Conservation (phyloP, 2,113 vertebrate species). For the Hippopotamus amphibius region DNA sequence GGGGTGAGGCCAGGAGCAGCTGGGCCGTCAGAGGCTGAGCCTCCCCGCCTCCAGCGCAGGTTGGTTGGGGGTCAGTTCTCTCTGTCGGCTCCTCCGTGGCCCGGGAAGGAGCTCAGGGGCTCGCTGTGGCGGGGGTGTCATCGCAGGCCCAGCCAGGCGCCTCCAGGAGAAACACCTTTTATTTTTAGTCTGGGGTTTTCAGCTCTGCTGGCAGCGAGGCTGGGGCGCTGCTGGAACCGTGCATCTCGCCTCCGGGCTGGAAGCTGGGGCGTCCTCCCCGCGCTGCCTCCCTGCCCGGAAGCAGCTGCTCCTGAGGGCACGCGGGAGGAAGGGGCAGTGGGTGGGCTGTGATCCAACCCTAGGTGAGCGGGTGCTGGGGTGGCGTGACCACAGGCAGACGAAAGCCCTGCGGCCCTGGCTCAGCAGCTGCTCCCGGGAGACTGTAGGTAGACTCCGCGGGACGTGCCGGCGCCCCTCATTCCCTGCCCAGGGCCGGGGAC, state of each 20-base stretch:
- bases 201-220: neutral
- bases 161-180: neutral
- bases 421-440: neutral
- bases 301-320: neutral
- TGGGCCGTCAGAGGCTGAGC: neutral
- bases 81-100: fast-evolving
- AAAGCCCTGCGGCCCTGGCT: neutral
- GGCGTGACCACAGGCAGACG: neutral
- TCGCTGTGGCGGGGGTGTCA: neutral
- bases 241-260: neutral
- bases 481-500: neutral
- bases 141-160: neutral
- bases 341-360: neutral
- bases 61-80: neutral
- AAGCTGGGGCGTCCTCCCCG: neutral
- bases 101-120: neutral
- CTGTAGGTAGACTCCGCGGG: neutral
- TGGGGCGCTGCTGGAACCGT: too few species aligned
- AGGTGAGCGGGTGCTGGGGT: neutral
- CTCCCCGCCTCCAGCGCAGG: neutral
- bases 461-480: fast-evolving
- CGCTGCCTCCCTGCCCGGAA: fast-evolving
- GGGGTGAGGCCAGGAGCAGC: neutral
- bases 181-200: conserved; percentile 27
- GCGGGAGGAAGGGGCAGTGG: neutral